Evolutionary conservation across 2,888 invertebrate genomes (phyloP).

Genomic region (Schizotus pectinicornis): DNA sequence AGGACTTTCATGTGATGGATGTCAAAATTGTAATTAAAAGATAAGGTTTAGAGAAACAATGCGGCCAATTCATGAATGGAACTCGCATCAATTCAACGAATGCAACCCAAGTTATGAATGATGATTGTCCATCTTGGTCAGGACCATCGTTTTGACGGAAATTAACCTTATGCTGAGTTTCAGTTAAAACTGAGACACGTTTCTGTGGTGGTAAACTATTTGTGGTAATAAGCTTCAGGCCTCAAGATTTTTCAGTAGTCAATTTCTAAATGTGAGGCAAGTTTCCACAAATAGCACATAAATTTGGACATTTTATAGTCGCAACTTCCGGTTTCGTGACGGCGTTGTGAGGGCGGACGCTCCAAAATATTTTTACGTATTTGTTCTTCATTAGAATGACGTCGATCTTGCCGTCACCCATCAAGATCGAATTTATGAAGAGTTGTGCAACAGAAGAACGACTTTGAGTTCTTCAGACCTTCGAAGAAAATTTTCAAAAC

Average conservation of each 20-base stretch:
- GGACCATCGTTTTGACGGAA: too few relatives aligned
- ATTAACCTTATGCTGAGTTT: too few relatives aligned
- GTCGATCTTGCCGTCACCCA: slow-evolving; percentile 41
- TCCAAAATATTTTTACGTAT: slow-evolving; percentile 42
- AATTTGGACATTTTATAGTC: slow-evolving; percentile 48
- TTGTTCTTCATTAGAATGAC: slow-evolving; percentile 34
- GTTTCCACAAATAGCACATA: slow-evolving; percentile 43
- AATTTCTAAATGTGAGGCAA: slow-evolving; percentile 44
- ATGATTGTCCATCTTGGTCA: too few relatives aligned
- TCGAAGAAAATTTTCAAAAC: too few relatives aligned
- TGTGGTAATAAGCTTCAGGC: too few relatives aligned
- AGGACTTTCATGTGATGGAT: slow-evolving; percentile 29
- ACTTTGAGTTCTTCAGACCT: too few relatives aligned
- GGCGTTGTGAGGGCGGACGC: slow-evolving; percentile 39
- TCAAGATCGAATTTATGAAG: slow-evolving; percentile 15
- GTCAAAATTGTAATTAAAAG: slow-evolving; percentile 29
- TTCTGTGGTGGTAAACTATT: too few relatives aligned
- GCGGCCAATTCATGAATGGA: slow-evolving; percentile 21
- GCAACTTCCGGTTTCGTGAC: slow-evolving; percentile 46
- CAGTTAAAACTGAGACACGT: too few relatives aligned
- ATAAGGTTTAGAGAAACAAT: slow-evolving; percentile 28
- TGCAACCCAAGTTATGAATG: too few relatives aligned
- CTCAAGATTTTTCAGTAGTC: slow-evolving; percentile 15
- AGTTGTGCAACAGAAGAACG: too few relatives aligned
- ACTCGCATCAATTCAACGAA: slow-evolving; percentile 7